A percentile compares a stretch with the other conserved stretches of the same genome.
phyloP scores from a whole-genome alignment of 2,113 vertebrate species.

The Cryptotis parvus region DNA sequence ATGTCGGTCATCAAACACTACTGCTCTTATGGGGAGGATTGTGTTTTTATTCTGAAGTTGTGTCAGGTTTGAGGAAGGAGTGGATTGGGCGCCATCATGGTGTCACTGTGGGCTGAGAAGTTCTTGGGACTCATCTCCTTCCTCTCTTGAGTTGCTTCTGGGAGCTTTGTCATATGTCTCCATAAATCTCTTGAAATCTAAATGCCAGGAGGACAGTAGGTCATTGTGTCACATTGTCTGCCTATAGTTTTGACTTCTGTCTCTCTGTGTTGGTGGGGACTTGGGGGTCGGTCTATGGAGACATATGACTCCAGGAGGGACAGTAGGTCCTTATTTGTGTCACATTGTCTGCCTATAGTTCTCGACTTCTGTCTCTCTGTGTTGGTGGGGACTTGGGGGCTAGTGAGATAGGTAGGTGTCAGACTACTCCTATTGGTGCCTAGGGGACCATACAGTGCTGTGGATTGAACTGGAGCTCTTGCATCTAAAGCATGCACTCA shows the following conservation, averaged over 20 bases:
- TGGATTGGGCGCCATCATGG: neutral
- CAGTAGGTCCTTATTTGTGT: neutral
- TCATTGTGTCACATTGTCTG: neutral
- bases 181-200: neutral
- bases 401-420: no score
- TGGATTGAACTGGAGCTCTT: neutral
- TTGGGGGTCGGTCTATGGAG: no score
- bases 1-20: neutral
- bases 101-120: neutral
- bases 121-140: neutral
- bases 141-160: neutral
- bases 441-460: neutral
- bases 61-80: neutral
- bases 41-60: neutral
- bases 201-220: neutral
- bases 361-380: no score
- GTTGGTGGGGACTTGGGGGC: no score
- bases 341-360: neutral
- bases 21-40: neutral
- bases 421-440: no score
- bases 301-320: no score
- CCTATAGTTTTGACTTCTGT: neutral
- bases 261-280: no score
- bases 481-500: neutral
- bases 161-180: neutral